These are phyloP conservation scores for Emesis furor DNA, from an alignment of 2,888 invertebrate genomes.

Conservation along the genomic window DNA sequence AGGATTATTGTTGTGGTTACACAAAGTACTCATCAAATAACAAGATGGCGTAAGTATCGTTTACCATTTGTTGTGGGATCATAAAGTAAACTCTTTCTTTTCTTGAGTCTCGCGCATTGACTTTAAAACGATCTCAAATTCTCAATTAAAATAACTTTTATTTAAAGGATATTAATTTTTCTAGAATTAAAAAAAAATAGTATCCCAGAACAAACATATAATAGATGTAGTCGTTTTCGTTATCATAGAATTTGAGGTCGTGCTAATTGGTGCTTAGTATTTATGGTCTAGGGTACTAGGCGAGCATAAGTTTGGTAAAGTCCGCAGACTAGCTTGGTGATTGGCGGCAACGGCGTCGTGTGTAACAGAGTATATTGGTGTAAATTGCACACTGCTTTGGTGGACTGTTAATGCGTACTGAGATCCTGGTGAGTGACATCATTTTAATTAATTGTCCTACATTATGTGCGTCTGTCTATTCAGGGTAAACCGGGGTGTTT, in stretches of 20 bases:
- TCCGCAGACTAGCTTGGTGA: conserved; percentile 91
- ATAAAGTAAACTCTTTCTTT: conserved; percentile 83
- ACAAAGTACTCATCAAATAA: conserved; percentile 82
- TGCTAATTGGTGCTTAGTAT: conserved; percentile 84
- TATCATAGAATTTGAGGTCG: conserved; percentile 80
- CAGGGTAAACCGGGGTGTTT: conserved; percentile 22
- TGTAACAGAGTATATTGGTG: conserved; percentile 88
- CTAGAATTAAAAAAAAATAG: too few relatives aligned
- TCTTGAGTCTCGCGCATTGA: conserved; percentile 69
- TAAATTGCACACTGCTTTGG: conserved; percentile 92
- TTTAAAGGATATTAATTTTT: background rate
- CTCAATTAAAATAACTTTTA: conserved; percentile 23
- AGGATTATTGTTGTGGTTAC: conserved; percentile 77
- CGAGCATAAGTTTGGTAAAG: conserved; percentile 89
- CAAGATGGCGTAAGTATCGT: conserved; percentile 86
- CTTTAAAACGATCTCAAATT: conserved; percentile 71
- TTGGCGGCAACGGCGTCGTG: conserved; percentile 88
- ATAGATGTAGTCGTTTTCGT: too few relatives aligned
- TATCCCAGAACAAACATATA: too few relatives aligned
- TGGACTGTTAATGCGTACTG: conserved; percentile 91
- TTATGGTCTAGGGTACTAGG: conserved; percentile 85
- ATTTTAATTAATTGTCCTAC: conserved; percentile 83
- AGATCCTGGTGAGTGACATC: conserved; percentile 91
- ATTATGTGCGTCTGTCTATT: conserved; percentile 69
- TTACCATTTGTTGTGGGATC: conserved; percentile 88